Evolutionary conservation across 2,797 vertebrate species (phyloP).

Genomic region (Macrochelys suwanniensis): DNA sequence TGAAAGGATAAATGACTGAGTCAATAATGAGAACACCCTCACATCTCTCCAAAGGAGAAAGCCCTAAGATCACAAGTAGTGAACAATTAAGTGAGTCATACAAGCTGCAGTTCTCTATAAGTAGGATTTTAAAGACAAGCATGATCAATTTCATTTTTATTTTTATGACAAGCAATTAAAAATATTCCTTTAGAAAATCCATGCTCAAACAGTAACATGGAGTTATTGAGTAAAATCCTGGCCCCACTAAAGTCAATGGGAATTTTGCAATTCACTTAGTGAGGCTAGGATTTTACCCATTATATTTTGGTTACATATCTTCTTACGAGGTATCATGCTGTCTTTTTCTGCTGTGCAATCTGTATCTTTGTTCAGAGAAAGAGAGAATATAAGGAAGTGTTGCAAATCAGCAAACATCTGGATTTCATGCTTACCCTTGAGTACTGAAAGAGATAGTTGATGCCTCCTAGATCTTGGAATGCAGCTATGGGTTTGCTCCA

Average conservation of each 20-base stretch:
- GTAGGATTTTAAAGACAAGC: constrained; percentile 68
- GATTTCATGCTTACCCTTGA: constrained; percentile 53
- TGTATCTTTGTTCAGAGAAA: constrained; percentile 29
- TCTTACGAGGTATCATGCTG: not conserved
- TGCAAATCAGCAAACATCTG: constrained; percentile 66
- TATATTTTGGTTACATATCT: not conserved
- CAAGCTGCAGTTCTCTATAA: constrained; percentile 72
- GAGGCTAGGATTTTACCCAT: not conserved
- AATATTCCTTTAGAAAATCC: constrained; percentile 52
- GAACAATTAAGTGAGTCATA: constrained; percentile 82
- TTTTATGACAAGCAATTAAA: constrained; percentile 59
- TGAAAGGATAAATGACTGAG: constrained; percentile 76
- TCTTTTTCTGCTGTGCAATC: constrained; percentile 38
- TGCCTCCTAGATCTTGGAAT: constrained; percentile 43
- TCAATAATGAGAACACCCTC: constrained; percentile 77
- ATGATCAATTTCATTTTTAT: constrained; percentile 65
- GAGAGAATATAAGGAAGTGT: constrained; percentile 7
- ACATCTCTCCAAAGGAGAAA: constrained; percentile 71
- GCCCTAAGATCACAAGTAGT: constrained; percentile 66
- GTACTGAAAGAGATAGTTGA: constrained; percentile 36
- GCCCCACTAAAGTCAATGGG: not conserved
- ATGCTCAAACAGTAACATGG: constrained; percentile 21
- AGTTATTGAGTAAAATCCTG: constrained; percentile 24
- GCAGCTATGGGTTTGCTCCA: constrained; percentile 28
- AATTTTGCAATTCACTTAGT: not conserved